Conservation (phyloP, 2,888 invertebrate species). For the Macropis europaea region DNA sequence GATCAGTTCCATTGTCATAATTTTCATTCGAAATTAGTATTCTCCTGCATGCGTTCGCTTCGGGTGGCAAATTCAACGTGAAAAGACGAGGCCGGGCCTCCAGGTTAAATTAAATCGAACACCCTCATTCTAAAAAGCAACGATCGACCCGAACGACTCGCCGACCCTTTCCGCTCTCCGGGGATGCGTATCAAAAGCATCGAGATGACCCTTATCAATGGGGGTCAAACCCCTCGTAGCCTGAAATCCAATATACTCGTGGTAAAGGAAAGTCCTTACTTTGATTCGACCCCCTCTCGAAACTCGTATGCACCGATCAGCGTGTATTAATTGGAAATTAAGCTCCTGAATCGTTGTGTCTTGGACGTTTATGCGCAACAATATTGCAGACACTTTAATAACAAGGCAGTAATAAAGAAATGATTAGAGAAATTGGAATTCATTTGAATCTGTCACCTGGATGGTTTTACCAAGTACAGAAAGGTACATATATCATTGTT, state of each 20-base stretch:
- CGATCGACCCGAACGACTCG: conserved; percentile 37
- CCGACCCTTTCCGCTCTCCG: conserved; percentile 34
- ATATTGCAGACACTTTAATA: too few relatives aligned
- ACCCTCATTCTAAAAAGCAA: conserved; percentile 48
- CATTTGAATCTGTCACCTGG: too few relatives aligned
- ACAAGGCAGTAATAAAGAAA: too few relatives aligned
- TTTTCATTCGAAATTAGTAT: conserved; percentile 6
- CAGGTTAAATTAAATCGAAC: conserved; percentile 66
- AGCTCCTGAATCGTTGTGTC: conserved; percentile 53
- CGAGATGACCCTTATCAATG: conserved; percentile 75
- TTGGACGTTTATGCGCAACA: not conserved
- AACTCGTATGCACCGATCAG: conserved; percentile 61
- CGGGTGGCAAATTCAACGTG: conserved; percentile 15
- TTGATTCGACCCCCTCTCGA: conserved; percentile 47
- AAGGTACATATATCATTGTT: too few relatives aligned
- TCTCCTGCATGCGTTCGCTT: not conserved
- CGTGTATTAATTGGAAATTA: conserved; percentile 69
- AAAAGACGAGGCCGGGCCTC: conserved; percentile 42
- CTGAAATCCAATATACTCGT: conserved; percentile 74
- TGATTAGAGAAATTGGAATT: too few relatives aligned
- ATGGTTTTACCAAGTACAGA: too few relatives aligned
- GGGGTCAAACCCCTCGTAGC: conserved; percentile 68
- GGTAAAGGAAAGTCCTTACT: conserved; percentile 62
- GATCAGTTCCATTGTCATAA: not conserved
- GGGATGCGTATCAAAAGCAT: conserved; percentile 64